Evolutionary conservation across 2,113 vertebrate genomes (phyloP).

Genomic region (Sinocyclocheilus maitianheensis): DNA sequence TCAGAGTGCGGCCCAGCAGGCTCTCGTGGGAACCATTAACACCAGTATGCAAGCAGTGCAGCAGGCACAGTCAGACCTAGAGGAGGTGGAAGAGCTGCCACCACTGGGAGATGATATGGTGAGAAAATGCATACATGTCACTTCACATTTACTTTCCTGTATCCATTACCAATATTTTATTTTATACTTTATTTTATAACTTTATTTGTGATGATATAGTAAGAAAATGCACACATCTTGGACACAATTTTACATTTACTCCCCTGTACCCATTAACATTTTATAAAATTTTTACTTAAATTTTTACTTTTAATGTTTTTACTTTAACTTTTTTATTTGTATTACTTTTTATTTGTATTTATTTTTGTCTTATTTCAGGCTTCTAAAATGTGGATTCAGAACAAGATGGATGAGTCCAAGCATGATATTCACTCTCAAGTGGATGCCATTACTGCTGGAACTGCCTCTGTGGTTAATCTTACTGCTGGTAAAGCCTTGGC

Average conservation of each 20-base stretch:
- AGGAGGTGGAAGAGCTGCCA: constrained; percentile 88
- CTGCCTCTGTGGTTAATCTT: constrained; percentile 97
- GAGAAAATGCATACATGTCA: constrained; percentile 55
- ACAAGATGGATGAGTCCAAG: constrained; percentile 99
- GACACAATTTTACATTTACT: not conserved
- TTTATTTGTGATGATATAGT: not conserved
- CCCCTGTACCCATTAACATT: not conserved
- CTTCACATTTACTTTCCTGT: not conserved
- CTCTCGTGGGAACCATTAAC: constrained; percentile 97
- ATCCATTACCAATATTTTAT: not conserved
- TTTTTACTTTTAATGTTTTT: no score
- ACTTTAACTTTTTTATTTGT: no score
- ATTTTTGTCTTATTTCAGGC: constrained; percentile 73
- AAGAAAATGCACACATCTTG: not conserved
- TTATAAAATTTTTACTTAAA: not conserved
- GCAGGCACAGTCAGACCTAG: constrained; percentile 91
- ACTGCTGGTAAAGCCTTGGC: constrained; percentile 86
- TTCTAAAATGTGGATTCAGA: constrained; percentile 97
- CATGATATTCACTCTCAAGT: constrained; percentile 99
- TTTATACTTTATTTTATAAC: not conserved
- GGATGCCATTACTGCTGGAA: constrained; percentile 97
- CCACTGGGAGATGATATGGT: constrained; percentile 97
- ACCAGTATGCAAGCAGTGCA: constrained; percentile 97
- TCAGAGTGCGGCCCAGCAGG: constrained; percentile 96
- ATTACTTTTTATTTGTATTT: no score